These are phyloP conservation scores for Megalonaias nervosa DNA, from an alignment of 1,140 invertebrate species.

Conservation along the genomic window DNA sequence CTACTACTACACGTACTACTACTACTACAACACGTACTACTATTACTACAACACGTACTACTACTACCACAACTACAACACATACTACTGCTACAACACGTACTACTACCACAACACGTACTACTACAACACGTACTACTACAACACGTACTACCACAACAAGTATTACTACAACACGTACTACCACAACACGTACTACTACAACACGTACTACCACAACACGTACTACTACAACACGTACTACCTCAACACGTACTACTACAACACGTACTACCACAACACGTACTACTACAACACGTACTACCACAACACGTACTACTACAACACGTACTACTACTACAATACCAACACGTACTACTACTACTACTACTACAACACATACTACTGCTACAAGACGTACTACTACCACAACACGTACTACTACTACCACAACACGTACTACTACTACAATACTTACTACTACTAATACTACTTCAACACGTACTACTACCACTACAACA, in stretches of 20 bases:
- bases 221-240: background rate
- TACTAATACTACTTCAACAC: background rate
- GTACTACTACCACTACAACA: background rate
- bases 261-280: background rate
- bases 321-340: slow-evolving; percentile 1
- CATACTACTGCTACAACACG: background rate
- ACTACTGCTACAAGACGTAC: too few species aligned
- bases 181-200: slow-evolving; percentile 4
- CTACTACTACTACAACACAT: background rate
- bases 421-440: background rate
- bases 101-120: background rate
- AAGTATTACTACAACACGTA: background rate
- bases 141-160: background rate
- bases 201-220: background rate
- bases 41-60: slow-evolving; percentile 10
- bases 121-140: background rate
- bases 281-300: background rate
- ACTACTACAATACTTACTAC: background rate
- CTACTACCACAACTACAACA: slow-evolving; percentile 6
- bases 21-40: slow-evolving; percentile 5
- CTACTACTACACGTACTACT: slow-evolving; percentile 5
- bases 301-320: background rate
- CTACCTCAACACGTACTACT: too few species aligned
- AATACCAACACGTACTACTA: slow-evolving; percentile 10
- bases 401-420: background rate